These are phyloP conservation scores for Sylvilagus bachmani DNA, from an alignment of 2,113 vertebrate species.

Conservation along the genomic window DNA sequence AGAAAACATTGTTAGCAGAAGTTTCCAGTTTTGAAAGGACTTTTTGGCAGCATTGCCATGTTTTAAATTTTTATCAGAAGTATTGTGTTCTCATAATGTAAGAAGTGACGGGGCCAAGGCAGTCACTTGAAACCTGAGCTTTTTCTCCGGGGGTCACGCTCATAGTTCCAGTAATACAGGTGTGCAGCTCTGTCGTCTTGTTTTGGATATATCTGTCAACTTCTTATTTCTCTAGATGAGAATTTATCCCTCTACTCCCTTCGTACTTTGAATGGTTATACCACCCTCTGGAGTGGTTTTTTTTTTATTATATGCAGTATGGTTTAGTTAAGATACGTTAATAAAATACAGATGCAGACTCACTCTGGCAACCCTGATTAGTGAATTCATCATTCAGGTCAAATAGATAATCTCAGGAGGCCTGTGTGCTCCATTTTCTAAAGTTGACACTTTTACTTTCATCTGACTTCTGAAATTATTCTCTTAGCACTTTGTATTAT, in stretches of 20 bases:
- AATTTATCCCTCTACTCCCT: not conserved
- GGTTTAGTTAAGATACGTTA: not conserved
- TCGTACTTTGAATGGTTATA: not conserved
- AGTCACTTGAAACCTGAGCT: not conserved
- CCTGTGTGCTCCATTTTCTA: not conserved
- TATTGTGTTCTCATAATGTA: constrained; percentile 6
- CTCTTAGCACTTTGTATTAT: constrained; percentile 4
- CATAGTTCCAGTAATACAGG: not conserved
- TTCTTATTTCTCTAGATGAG: not conserved
- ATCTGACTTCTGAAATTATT: constrained; percentile 55
- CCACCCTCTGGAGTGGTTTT: not conserved
- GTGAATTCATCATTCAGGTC: constrained; percentile 17
- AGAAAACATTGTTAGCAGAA: not conserved
- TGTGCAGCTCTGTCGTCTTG: not conserved
- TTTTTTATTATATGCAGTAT: not conserved
- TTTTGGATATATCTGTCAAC: not conserved
- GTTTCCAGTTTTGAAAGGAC: not conserved
- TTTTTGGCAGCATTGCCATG: constrained; percentile 2
- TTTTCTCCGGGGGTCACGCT: not conserved
- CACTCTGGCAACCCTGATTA: not conserved
- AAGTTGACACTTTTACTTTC: constrained; percentile 33
- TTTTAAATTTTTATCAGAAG: constrained; percentile 11
- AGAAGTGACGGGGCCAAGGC: not conserved
- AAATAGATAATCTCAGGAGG: not conserved
- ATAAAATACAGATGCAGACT: not conserved